Evolutionary conservation across 2,797 vertebrate species (phyloP).

Genomic region (Halcyon smyrnensis): DNA sequence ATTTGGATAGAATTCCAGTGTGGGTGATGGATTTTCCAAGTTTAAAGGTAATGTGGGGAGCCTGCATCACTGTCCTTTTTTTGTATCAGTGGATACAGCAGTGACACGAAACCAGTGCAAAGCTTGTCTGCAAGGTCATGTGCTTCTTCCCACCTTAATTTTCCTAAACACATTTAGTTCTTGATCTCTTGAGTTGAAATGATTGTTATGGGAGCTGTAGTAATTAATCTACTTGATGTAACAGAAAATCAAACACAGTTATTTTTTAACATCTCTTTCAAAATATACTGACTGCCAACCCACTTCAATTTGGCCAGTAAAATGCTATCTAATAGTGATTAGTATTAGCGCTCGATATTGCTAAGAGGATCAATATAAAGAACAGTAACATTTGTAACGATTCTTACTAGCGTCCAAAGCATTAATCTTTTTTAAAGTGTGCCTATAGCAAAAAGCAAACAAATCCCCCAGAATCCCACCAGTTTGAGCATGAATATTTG

Average conservation of each 20-base stretch:
- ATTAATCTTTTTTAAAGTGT: neutral
- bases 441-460: neutral
- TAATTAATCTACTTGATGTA: neutral
- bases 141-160: neutral
- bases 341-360: neutral
- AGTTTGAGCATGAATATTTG: neutral
- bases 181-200: neutral
- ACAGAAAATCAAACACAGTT: neutral
- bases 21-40: neutral
- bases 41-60: neutral
- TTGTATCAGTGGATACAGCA: neutral
- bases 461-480: neutral
- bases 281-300: neutral
- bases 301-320: neutral
- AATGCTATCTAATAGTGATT: neutral
- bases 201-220: neutral
- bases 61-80: neutral
- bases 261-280: neutral
- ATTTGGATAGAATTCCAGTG: neutral
- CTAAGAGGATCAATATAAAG: neutral
- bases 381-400: neutral
- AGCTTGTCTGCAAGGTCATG: neutral
- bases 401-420: neutral
- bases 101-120: neutral
- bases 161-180: neutral